Percentiles rank a stretch among this genome's conserved stretches.
Conservation (phyloP, 2,113 vertebrate species). For the Fulica atra region DNA sequence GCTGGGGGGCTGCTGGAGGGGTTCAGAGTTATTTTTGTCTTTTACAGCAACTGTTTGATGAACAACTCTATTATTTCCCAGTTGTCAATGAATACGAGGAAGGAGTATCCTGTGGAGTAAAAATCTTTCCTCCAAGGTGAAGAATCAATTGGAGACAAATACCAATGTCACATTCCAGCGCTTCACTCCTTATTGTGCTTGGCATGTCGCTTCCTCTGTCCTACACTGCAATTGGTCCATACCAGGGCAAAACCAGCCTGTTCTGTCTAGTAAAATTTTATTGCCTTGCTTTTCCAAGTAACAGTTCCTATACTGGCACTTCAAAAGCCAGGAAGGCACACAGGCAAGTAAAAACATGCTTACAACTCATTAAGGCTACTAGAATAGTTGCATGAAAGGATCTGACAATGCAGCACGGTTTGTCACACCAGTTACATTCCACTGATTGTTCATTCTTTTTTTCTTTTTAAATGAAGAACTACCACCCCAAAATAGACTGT, state of each 20-base stretch:
- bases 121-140: constrained; percentile 8
- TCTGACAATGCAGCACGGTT: constrained; percentile 45
- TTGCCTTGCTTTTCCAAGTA: constrained; percentile 43
- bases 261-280: constrained; percentile 21
- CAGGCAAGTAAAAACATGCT: constrained; percentile 71
- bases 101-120: not conserved
- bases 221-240: not conserved
- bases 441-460: constrained; percentile 51
- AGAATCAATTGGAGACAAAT: not conserved
- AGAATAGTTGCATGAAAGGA: constrained; percentile 25
- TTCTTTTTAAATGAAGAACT: not conserved
- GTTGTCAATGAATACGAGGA: not conserved
- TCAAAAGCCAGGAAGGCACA: constrained; percentile 62
- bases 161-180: constrained; percentile 30
- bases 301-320: constrained; percentile 53
- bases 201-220: not conserved
- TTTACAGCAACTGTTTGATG: not conserved
- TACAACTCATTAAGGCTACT: constrained; percentile 44
- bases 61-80: not conserved
- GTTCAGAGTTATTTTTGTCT: not conserved
- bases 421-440: constrained; percentile 54
- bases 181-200: constrained; percentile 55
- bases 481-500: not conserved
- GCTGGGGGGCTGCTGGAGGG: not conserved
- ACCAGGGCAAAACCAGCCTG: constrained; percentile 52